Evolutionary conservation across 1,140 invertebrate species (phyloP).

Genomic region (Hyles euphorbiae): DNA sequence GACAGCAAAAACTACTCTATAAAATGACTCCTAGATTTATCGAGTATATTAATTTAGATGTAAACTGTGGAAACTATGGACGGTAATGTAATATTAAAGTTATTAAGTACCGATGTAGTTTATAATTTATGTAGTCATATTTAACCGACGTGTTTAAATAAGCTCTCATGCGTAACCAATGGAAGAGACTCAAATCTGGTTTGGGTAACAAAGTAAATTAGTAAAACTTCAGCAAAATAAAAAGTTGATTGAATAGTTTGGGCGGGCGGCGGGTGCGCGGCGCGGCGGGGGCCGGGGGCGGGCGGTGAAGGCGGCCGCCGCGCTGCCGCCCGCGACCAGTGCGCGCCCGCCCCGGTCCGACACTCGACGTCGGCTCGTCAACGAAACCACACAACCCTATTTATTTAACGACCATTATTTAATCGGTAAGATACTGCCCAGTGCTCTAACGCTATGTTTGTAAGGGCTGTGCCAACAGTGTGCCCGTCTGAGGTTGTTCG

Average conservation of each 20-base stretch:
- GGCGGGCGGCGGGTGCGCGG: slow-evolving; percentile 38
- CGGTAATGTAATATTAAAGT: too few species aligned
- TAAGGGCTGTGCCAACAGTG: slow-evolving; percentile 37
- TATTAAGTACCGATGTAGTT: too few species aligned
- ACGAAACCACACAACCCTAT: slow-evolving; percentile 61
- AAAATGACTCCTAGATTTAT: too few species aligned
- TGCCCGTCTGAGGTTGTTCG: slow-evolving; percentile 14
- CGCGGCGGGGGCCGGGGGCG: slow-evolving; percentile 33
- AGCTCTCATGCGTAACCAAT: too few species aligned
- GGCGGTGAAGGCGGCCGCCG: slow-evolving; percentile 27
- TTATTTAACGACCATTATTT: slow-evolving; percentile 62
- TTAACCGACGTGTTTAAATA: too few species aligned
- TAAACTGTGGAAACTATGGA: too few species aligned
- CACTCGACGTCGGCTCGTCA: slow-evolving; percentile 74
- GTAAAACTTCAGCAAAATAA: slow-evolving; percentile 37
- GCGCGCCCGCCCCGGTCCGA: slow-evolving; percentile 70
- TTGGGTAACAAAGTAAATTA: slow-evolving; percentile 16
- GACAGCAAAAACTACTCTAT: too few species aligned
- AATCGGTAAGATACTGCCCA: slow-evolving; percentile 66
- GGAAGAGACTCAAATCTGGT: neutral
- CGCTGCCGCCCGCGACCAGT: slow-evolving; percentile 42
- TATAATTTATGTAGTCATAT: too few species aligned
- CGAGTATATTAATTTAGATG: too few species aligned
- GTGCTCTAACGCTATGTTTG: slow-evolving; percentile 31
- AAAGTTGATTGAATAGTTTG: slow-evolving; percentile 44